phyloP scores from a whole-genome alignment of 2,113 vertebrate species.

The Onychorhynchus coronatus region DNA sequence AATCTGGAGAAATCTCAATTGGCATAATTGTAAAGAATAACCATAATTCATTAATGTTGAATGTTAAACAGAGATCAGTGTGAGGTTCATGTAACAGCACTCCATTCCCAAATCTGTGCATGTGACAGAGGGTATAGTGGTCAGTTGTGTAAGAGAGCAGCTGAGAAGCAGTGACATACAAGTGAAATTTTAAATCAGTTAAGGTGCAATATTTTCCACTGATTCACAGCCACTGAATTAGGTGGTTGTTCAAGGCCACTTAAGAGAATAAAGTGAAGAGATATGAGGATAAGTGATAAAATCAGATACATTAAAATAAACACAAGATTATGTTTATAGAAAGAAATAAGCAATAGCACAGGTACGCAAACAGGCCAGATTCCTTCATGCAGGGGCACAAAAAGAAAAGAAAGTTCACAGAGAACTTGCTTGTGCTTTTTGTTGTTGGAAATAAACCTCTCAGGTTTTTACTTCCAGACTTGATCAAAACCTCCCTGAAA shows the following conservation, averaged over 20 bases:
- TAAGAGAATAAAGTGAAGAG: not conserved
- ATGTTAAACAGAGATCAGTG: not conserved
- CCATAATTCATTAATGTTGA: not conserved
- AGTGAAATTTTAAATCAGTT: not conserved
- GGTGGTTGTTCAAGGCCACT: not conserved
- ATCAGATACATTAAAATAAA: not conserved
- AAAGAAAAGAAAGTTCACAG: not conserved
- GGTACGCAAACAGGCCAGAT: not conserved
- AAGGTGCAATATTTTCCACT: not conserved
- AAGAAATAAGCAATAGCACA: accelerated
- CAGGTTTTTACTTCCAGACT: not conserved
- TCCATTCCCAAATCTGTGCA: not conserved
- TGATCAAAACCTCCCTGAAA: not conserved
- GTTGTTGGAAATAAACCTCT: not conserved
- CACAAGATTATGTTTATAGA: not conserved
- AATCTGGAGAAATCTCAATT: not conserved
- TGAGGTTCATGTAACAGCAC: not conserved
- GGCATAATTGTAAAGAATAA: not conserved
- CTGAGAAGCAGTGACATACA: not conserved
- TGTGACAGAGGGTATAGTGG: accelerated
- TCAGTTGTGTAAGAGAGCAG: not conserved
- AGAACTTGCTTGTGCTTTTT: not conserved
- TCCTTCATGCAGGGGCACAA: not conserved
- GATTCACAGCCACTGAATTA: not conserved
- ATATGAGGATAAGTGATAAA: accelerated